A percentile compares a stretch with the other conserved stretches of the same genome.
These are phyloP conservation scores for Virgularia gustaviana DNA, from an alignment of 92 coral and sea anemone genomes.

Conservation along the genomic window DNA sequence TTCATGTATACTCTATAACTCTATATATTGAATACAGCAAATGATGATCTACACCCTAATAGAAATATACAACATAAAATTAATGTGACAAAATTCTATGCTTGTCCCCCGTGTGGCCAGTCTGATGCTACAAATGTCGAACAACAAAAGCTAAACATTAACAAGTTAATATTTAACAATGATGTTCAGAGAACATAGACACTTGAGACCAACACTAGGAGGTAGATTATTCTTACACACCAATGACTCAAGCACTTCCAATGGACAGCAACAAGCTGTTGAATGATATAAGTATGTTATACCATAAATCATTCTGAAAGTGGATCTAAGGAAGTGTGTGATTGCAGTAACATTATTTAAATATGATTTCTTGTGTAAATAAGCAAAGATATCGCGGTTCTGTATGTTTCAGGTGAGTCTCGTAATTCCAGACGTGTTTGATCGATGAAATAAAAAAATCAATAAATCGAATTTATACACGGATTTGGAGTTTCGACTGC, in stretches of 20 bases:
- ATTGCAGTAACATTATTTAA: too few species aligned
- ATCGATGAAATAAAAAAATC: too few species aligned
- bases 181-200: slow-evolving; percentile 15
- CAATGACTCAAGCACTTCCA: slow-evolving; percentile 45
- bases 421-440: too few species aligned
- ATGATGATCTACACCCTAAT: neutral
- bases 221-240: slow-evolving; percentile 37
- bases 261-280: slow-evolving; percentile 38
- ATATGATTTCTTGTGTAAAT: neutral
- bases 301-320: slow-evolving; percentile 22
- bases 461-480: too few species aligned
- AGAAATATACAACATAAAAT: neutral
- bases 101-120: slow-evolving; percentile 42
- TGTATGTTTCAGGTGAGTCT: too few species aligned
- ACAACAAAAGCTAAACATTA: slow-evolving; percentile 18
- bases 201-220: slow-evolving; percentile 12
- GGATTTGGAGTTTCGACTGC: too few species aligned
- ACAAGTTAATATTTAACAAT: slow-evolving; percentile 20
- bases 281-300: slow-evolving; percentile 18
- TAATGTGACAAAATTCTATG: neutral
- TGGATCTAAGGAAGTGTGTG: slow-evolving; percentile 44
- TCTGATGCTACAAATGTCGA: slow-evolving; percentile 21
- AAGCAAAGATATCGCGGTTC: too few species aligned
- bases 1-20: too few species aligned
- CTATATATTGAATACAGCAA: too few species aligned